Conservation (phyloP, 2,113 vertebrate species). For the Brachionichthys hirsutus region DNA sequence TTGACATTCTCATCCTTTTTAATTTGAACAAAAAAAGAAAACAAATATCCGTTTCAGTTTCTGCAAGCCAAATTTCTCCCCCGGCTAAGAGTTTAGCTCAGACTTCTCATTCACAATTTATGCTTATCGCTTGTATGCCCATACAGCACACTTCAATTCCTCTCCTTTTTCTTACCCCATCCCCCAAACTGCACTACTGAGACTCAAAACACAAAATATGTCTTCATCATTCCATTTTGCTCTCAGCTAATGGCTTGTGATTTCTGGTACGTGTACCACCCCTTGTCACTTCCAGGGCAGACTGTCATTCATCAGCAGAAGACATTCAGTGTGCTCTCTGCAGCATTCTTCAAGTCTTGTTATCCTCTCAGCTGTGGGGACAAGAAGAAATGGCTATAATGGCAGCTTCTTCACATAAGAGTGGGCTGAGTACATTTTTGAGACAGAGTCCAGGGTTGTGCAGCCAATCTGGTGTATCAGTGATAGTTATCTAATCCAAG, state of each 20-base stretch:
- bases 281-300: slow-evolving; percentile 39
- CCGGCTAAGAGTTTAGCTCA: slow-evolving; percentile 55
- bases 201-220: slow-evolving; percentile 39
- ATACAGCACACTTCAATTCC: slow-evolving; percentile 33
- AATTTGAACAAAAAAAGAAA: slow-evolving; percentile 54
- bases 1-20: slow-evolving; percentile 37
- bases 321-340: slow-evolving; percentile 34
- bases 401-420: slow-evolving; percentile 5
- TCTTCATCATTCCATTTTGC: slow-evolving; percentile 44
- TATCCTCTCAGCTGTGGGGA: slow-evolving; percentile 1
- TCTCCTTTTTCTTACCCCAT: neutral
- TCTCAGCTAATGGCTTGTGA: slow-evolving; percentile 44
- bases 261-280: slow-evolving; percentile 33
- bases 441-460: slow-evolving; percentile 16
- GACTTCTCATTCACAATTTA: slow-evolving; percentile 69
- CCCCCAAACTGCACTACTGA: slow-evolving; percentile 40
- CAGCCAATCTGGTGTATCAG: slow-evolving; percentile 6
- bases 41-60: slow-evolving; percentile 44
- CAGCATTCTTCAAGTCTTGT: slow-evolving; percentile 28
- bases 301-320: slow-evolving; percentile 27
- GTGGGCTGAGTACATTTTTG: slow-evolving; percentile 18
- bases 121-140: slow-evolving; percentile 51
- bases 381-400: slow-evolving; percentile 8
- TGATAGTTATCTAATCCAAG: slow-evolving; percentile 39
- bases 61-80: slow-evolving; percentile 30